Percentiles rank a stretch among this genome's conserved stretches.
Evolutionary conservation across 1,140 invertebrate species (phyloP).

Genomic region (Leptinotarsa texana): DNA sequence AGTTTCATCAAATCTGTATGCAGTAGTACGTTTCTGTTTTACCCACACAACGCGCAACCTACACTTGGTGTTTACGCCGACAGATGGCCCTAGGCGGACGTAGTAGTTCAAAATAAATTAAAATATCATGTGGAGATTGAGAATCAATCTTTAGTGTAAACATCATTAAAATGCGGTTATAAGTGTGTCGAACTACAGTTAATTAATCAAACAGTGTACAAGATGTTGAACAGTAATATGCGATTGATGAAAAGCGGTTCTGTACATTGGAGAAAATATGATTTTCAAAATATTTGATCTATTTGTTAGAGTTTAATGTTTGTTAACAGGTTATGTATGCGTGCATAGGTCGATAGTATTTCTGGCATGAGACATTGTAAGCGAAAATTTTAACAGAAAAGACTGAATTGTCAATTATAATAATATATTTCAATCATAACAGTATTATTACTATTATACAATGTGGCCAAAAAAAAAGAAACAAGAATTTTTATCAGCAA

Average conservation of each 20-base stretch:
- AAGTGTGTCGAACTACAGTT: conserved; percentile 2
- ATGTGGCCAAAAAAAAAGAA: too few relatives aligned
- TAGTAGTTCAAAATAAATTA: not conserved
- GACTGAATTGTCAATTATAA: too few relatives aligned
- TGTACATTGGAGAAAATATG: not conserved
- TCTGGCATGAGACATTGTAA: too few relatives aligned
- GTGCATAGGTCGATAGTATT: too few relatives aligned
- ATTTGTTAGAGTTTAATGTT: too few relatives aligned
- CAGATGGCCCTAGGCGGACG: not conserved
- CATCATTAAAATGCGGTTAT: not conserved
- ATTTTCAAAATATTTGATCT: too few relatives aligned
- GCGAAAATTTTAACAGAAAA: too few relatives aligned
- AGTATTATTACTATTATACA: too few relatives aligned
- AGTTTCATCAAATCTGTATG: not conserved
- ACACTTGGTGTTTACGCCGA: not conserved
- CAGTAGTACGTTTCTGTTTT: not conserved
- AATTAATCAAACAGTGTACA: not conserved
- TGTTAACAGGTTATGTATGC: too few relatives aligned
- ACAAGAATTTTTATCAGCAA: too few relatives aligned
- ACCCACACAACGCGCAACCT: not conserved
- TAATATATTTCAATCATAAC: too few relatives aligned
- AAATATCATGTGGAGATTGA: not conserved
- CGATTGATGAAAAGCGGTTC: not conserved
- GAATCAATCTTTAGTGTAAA: not conserved
- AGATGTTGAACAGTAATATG: not conserved